These are phyloP conservation scores for Fabriciana adippe DNA, from an alignment of 2,888 invertebrate species.

Conservation along the genomic window DNA sequence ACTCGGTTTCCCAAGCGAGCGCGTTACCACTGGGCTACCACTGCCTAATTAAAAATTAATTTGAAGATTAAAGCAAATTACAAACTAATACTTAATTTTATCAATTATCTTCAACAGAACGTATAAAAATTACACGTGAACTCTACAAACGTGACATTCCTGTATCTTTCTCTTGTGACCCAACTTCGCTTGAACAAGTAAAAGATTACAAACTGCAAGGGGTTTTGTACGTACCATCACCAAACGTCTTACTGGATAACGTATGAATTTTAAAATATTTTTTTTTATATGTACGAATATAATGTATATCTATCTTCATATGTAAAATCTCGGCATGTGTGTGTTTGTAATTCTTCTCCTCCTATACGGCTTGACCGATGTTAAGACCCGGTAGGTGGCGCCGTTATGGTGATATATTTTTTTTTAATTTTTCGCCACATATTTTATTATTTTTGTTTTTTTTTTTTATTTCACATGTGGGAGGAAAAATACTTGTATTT, in stretches of 20 bases:
- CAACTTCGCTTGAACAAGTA: constrained; percentile 42
- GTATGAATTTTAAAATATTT: constrained; percentile 33
- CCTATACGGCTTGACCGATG: background rate
- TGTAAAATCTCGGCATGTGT: background rate
- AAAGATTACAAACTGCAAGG: constrained; percentile 53
- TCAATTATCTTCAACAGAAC: constrained; percentile 49
- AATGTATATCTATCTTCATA: background rate
- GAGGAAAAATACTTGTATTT: background rate
- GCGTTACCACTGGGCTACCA: no score
- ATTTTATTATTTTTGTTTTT: no score
- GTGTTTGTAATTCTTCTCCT: background rate
- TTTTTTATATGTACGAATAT: background rate
- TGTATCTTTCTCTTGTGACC: constrained; percentile 53
- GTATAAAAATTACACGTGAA: constrained; percentile 51
- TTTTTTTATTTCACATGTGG: no score
- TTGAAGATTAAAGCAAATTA: no score
- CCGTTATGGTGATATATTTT: no score
- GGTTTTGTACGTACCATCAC: constrained; percentile 51
- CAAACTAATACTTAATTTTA: background rate
- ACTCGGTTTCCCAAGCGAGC: no score
- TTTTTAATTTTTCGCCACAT: no score
- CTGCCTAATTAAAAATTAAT: no score
- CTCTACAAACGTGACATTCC: constrained; percentile 50
- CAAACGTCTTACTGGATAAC: constrained; percentile 44
- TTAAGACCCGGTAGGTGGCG: no score